Base-by-base conservation (phyloP, 2,113 vertebrate genomes). In the Tapirus terrestris region DNA sequence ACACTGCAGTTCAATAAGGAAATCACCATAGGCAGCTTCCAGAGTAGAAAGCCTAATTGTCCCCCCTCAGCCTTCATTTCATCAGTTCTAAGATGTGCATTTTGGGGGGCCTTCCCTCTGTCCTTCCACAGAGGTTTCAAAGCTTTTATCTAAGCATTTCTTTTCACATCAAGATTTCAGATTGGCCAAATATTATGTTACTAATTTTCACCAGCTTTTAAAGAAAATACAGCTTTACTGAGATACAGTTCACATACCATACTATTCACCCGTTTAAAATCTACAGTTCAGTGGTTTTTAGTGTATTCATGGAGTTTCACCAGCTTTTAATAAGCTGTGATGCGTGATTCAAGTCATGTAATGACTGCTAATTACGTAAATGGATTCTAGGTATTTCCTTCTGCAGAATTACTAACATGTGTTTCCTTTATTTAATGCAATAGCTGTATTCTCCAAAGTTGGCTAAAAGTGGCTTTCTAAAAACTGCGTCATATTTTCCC, bases 31-130 rank as follows among this genome's bases (percentile, higher is more conserved):
- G 39, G 73, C 60, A 21, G 13, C 27, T 16, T 60, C 87, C 60
- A 2, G n/a, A 45, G 11, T 8, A n/a, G 1, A 36, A 72, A 73
- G 60, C 92, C 36, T 16, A 10, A 17, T 17, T 63, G 39, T 63
- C 67, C 51, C 29, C 45, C 70, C 72, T 84, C 25, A 0, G 20
- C 65, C 58, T 67, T 67, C 83, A 12, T 68, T 51, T 36, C 25
- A 13, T 68, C 33, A 27, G 9, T 36, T 86, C 56, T 39, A 23
- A 86, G 39, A 29, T 76, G 36, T 10, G 14, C 21, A 0, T 14
- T 73, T 16, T 14, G 21, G 6, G 29, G 43, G 3, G 9, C 43
- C n/a, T 51, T n/a, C 33, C 68, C 11, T 5, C 0, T 23, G 2
- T 73, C 48, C 45, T 58, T 76, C 20, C 53, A 5, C 31, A 72